These are phyloP conservation scores for Leptinotarsa texana DNA, from an alignment of 1,140 invertebrate genomes.

Conservation along the genomic window DNA sequence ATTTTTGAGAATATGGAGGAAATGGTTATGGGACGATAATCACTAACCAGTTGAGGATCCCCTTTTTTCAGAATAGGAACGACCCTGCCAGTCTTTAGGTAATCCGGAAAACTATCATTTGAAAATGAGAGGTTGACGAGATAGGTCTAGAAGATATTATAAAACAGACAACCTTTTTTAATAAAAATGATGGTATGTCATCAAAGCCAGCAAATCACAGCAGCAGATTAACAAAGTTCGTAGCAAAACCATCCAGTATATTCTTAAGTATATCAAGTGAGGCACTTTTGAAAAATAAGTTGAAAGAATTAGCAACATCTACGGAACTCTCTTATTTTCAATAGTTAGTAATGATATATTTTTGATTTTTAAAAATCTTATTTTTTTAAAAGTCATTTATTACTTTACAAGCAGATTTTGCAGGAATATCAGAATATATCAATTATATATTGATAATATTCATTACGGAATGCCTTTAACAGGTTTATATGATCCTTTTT, in stretches of 20 bases:
- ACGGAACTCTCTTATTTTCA: not conserved
- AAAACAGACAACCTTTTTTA: too few species aligned
- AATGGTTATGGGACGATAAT: too few species aligned
- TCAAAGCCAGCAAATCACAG: not conserved
- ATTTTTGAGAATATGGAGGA: too few species aligned
- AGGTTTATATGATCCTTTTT: conserved; percentile 1
- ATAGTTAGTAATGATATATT: not conserved
- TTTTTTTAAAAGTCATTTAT: not conserved
- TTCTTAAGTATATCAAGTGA: not conserved
- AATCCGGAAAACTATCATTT: too few species aligned
- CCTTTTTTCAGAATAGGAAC: too few species aligned
- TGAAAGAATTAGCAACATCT: not conserved
- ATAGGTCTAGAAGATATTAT: too few species aligned
- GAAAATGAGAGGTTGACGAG: too few species aligned
- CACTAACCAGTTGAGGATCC: too few species aligned
- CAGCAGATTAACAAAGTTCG: not conserved
- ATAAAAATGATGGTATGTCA: too few species aligned
- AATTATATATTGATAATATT: not conserved
- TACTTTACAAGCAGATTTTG: not conserved
- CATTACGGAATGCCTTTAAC: not conserved
- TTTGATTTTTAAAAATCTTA: not conserved
- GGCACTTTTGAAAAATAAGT: not conserved
- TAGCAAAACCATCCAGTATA: not conserved
- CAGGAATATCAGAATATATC: not conserved
- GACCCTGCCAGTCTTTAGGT: too few species aligned